A percentile compares a stretch with the other conserved stretches of the same genome.
Evolutionary conservation across 2,797 vertebrate genomes (phyloP).

Genomic region (Cheirogaleus major): DNA sequence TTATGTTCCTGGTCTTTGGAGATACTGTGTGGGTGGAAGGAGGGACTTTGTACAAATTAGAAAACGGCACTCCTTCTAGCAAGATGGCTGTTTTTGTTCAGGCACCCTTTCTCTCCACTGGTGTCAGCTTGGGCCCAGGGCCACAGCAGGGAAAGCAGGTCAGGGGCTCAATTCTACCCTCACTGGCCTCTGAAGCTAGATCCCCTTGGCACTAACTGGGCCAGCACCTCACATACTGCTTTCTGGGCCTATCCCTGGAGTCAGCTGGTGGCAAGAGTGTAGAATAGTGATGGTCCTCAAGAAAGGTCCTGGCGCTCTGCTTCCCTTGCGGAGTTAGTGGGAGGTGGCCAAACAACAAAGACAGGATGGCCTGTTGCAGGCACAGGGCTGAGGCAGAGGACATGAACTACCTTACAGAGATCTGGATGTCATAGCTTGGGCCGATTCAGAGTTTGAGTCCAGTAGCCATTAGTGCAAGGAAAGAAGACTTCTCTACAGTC

Average conservation of each 20-base stretch:
- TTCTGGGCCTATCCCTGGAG: neutral
- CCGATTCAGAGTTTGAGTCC: neutral
- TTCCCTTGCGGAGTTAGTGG: neutral
- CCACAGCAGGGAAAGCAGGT: too few species aligned
- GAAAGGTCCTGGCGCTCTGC: neutral
- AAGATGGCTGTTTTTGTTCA: neutral
- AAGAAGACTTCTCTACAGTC: neutral
- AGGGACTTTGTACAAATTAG: neutral
- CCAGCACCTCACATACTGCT: neutral
- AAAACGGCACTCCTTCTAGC: neutral
- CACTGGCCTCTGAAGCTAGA: accelerated
- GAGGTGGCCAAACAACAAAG: neutral
- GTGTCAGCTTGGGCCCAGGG: too few species aligned
- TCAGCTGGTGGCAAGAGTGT: neutral
- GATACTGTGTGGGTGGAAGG: too few species aligned
- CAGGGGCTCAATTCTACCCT: neutral
- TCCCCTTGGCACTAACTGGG: neutral
- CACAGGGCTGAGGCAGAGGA: neutral
- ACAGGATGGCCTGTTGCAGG: neutral
- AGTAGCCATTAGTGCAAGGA: neutral
- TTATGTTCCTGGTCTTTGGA: neutral
- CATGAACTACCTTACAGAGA: neutral
- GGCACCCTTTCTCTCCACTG: neutral
- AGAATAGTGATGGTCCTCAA: neutral
- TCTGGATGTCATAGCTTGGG: neutral